Evolutionary conservation across 2,113 vertebrate genomes (phyloP).

Genomic region (Orcinus orca): DNA sequence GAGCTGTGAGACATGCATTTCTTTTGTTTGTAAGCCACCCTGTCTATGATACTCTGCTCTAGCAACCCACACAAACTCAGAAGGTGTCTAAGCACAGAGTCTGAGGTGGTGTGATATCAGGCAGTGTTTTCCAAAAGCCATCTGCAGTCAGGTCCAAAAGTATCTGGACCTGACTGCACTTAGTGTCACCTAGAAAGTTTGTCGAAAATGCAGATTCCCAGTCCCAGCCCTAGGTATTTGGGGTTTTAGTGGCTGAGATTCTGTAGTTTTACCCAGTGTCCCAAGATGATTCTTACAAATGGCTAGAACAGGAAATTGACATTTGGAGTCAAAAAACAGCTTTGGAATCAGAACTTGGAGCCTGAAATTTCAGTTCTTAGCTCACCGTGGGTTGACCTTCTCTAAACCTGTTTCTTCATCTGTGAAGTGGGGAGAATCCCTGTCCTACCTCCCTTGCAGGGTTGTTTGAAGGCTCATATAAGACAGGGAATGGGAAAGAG

Average conservation of each 20-base stretch:
- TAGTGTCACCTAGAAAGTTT: background rate
- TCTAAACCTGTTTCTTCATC: background rate
- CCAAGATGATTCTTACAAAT: background rate
- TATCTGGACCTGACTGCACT: background rate
- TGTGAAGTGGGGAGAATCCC: background rate
- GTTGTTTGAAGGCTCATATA: background rate
- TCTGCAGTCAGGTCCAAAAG: too few species aligned
- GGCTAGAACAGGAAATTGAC: background rate
- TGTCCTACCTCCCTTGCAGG: background rate
- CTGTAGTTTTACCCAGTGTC: background rate
- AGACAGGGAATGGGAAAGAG: background rate
- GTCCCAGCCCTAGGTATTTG: background rate
- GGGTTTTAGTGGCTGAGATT: background rate
- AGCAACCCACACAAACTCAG: background rate
- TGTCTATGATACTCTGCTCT: background rate
- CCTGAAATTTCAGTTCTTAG: background rate
- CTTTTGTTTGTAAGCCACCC: background rate
- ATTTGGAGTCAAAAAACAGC: background rate
- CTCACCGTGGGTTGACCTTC: accelerated
- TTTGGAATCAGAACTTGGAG: background rate
- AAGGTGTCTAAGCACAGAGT: background rate
- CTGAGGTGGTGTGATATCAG: accelerated
- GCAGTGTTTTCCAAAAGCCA: background rate
- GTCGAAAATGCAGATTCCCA: too few species aligned
- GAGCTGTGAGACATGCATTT: background rate